Evolutionary conservation across 2,888 invertebrate genomes (phyloP), one percentile per base, ranked within the genome.

Genomic region (Deroplatys truncata): DNA sequence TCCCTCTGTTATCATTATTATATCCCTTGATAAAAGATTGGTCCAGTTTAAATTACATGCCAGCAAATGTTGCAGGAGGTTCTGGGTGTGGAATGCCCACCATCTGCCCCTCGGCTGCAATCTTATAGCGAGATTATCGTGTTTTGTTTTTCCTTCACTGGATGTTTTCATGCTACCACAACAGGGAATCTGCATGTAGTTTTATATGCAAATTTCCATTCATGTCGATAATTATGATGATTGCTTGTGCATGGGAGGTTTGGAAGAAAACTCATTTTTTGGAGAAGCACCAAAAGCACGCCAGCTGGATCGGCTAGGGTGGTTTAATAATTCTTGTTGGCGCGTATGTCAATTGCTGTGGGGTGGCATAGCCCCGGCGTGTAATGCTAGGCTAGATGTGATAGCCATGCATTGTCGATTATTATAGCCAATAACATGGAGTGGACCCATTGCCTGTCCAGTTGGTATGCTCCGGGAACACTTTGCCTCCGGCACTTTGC

Each of bases 171-270:
- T 85, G 85, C 28, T 85, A 85, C 56, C 85, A 85, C 10, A 85
- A 28, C 49, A n/a, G 43, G 86, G 56, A 84, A 56, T 29, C 28
- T 84, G 28, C 85, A 28, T 87, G 89, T 86, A 84, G 49, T 86
- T 89, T 88, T 85, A 85, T 87, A 90, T 90, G 89, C 87, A 90
- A 88, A 90, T 90, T 86, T 86, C 86, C 84, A 72, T 29, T 88
- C 84, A 43, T 88, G 43, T 84, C 88, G 88, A 88, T 89, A 88
- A 90, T 90, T 84, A 90, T 83, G 49, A 89, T 90, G 89, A 89
- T 90, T 82, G 72, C 84, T 72, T 31, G 20, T 84, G 28, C 28
- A 84, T 83, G 88, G 72, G 82, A 89, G 49, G 86, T 31, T 31
- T 43, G 28, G 25, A 28, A 89, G 72, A 82, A 43, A 31, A 31